Conservation (phyloP, 2,113 vertebrate genomes). For the Turdus rufiventris region DNA sequence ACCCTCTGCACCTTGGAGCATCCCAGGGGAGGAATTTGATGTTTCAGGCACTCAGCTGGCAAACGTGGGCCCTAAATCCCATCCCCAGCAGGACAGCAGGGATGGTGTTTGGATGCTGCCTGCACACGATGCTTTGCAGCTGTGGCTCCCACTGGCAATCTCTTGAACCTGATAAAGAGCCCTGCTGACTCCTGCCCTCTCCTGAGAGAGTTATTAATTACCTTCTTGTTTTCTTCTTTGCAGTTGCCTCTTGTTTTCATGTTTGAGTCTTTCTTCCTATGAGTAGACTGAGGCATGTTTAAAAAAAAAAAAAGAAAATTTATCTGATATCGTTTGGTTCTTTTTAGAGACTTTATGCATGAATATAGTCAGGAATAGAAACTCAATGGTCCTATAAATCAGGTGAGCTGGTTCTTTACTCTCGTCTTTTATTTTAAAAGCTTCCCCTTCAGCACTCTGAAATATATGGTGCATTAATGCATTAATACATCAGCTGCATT, state of each 20-base stretch:
- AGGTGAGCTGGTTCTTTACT: not conserved
- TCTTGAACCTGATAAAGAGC: not conserved
- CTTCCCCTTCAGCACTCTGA: not conserved
- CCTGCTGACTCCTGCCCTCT: not conserved
- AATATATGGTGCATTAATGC: not conserved
- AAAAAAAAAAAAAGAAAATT: not conserved
- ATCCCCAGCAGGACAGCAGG: not conserved
- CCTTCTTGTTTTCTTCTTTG: not conserved
- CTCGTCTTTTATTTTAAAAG: not conserved
- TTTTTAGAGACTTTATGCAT: not conserved
- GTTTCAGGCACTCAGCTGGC: not conserved
- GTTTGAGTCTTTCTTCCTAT: not conserved
- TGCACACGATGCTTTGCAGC: not conserved
- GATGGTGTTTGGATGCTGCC: not conserved
- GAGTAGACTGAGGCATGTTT: not conserved
- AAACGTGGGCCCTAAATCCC: not conserved
- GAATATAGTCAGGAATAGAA: not conserved
- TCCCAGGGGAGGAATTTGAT: not conserved
- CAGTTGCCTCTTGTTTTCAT: not conserved
- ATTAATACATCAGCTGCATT: slow-evolving; percentile 29
- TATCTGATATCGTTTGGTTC: not conserved
- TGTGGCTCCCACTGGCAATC: not conserved
- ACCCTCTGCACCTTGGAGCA: not conserved
- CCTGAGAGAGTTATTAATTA: not conserved
- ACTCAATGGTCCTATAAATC: not conserved